Base-by-base conservation (phyloP, 2,797 vertebrate species). In the Limosa lapponica region DNA sequence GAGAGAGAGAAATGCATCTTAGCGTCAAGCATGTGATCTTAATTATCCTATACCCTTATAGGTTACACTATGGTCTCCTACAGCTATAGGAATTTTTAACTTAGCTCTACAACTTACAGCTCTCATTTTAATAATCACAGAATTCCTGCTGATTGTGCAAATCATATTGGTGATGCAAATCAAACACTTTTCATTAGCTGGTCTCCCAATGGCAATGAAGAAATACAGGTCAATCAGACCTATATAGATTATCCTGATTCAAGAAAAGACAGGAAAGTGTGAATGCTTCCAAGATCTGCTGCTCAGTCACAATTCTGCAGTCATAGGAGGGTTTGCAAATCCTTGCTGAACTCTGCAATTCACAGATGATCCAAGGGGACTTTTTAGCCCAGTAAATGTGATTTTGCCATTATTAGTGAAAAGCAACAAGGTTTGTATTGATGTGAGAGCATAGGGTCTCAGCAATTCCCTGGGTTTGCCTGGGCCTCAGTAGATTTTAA, bases 61-160 rank as follows among this genome's bases (percentile, higher is more conserved):
- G 52, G 57, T 74, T 81, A 91, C 65, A 32, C 44, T 65, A 15
- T 12, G 13, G 58, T 83, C n/a, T 89, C 61, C 81, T 69, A 54
- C 59, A 85, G 69, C 44, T 87, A 64, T 28, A 71, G 48, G 48
- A 74, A 88, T 71, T 91, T 91, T 95, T 93, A 87, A 91, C 82
- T 82, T 73, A 70, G 48, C 57, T 88, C 20, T 89, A 73, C n/a
- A 92, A 84, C 58, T 73, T 88, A 67, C n/a, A 90, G 80, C 58
- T 51, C 66, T 77, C 44, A 51, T 77, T 89, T 89, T 82, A 92
- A 92, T 85, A 92, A 84, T 48, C 57, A 51, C 71, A 77, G 52
- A 48, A 82, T 90, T 93, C 84, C 78, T 83, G 51, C 39, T 80
- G 59, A 77, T 32, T 48, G 34, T 81, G 61, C 24, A 82, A 87